Conservation (phyloP, 2,113 vertebrate species). For the Octodon degus region DNA sequence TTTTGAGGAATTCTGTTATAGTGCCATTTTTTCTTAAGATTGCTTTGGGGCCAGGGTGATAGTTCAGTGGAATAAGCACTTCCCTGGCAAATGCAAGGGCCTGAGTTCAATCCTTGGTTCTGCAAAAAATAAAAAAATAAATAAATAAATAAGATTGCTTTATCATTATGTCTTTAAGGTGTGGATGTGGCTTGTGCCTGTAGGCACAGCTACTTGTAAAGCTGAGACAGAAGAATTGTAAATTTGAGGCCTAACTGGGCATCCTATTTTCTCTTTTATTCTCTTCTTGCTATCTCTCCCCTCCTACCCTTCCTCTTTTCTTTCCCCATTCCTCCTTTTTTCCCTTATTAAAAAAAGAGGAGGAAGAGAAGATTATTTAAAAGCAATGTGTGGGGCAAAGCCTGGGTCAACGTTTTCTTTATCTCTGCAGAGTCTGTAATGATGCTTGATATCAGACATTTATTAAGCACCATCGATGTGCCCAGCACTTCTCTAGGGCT, state of each 20-base stretch:
- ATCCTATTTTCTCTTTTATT: background rate
- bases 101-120: too few relatives aligned
- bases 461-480: slow-evolving; percentile 26
- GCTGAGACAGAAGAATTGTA: background rate
- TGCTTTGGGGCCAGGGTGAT: background rate
- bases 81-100: too few relatives aligned
- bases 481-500: background rate
- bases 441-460: background rate
- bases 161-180: slow-evolving; percentile 41
- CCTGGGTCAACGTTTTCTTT: background rate
- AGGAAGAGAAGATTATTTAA: background rate
- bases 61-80: too few relatives aligned
- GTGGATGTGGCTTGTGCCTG: background rate
- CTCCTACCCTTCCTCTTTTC: background rate
- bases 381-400: background rate
- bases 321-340: background rate
- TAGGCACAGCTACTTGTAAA: background rate
- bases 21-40: background rate
- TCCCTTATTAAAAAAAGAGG: background rate
- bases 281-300: background rate
- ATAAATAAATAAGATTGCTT: background rate
- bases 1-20: background rate
- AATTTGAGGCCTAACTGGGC: background rate
- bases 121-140: too few relatives aligned
- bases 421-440: background rate